Conservation (phyloP, 2,113 vertebrate species). For the Oncorhynchus masou region DNA sequence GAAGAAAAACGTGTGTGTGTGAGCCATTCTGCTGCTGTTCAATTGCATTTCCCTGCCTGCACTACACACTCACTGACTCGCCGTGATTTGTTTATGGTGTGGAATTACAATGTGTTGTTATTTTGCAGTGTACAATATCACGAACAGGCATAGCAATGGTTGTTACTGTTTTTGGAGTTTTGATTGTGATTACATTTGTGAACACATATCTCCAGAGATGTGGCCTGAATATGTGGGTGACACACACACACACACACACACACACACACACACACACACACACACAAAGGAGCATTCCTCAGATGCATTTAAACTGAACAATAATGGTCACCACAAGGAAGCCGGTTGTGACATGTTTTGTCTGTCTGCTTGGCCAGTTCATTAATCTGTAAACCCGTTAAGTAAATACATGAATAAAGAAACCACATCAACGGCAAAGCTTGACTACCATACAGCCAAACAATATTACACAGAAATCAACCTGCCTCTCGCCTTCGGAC, state of each 20-base stretch:
- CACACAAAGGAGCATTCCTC: constrained; percentile 8
- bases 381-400: constrained; percentile 34
- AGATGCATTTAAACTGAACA: constrained; percentile 52
- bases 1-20: constrained; percentile 41
- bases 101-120: constrained; percentile 56
- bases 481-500: not conserved
- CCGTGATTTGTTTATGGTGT: constrained; percentile 41
- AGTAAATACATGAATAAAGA: constrained; percentile 2
- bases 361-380: constrained; percentile 9
- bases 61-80: not conserved
- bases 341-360: not conserved
- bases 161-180: constrained; percentile 58
- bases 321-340: constrained; percentile 27
- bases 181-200: constrained; percentile 62
- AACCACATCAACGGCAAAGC: constrained; percentile 22
- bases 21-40: constrained; percentile 48
- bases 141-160: constrained; percentile 5
- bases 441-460: constrained; percentile 26
- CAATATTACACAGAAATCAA: not conserved
- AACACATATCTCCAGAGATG: constrained; percentile 45
- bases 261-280: too few species aligned
- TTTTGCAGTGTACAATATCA: constrained; percentile 32
- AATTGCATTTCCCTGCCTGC: constrained; percentile 55
- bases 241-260: not conserved
- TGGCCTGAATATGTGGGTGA: constrained; percentile 30